A percentile compares a stretch with the other conserved stretches of the same genome.
These are phyloP conservation scores for Cotesia glomerata DNA, from an alignment of 1,140 invertebrate species.

Conservation along the genomic window DNA sequence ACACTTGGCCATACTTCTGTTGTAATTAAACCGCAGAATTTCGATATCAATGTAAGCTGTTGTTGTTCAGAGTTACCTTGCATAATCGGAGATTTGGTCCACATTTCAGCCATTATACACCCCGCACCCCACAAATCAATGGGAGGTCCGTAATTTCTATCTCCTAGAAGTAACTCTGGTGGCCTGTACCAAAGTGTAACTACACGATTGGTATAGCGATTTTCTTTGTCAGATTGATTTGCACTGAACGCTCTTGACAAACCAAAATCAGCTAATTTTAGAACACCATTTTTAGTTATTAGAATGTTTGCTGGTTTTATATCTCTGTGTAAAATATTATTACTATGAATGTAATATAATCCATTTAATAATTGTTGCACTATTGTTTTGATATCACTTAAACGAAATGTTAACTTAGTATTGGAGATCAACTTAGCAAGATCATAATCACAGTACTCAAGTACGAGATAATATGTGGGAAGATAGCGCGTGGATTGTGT, in stretches of 20 bases:
- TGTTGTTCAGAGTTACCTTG: no score
- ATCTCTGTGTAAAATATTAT: constrained; percentile 93
- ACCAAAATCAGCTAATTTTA: constrained; percentile 94
- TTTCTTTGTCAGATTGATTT: constrained; percentile 90
- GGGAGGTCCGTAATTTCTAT: no score
- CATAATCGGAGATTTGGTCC: no score
- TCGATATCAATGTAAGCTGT: no score
- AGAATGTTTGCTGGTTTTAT: constrained; percentile 99
- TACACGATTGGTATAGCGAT: no score
- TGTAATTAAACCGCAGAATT: no score
- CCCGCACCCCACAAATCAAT: no score
- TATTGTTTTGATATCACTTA: constrained; percentile 97
- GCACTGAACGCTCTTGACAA: constrained; percentile 89
- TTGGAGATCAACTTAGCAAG: constrained; percentile 96
- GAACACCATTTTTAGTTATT: constrained; percentile 94
- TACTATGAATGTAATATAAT: constrained; percentile 95
- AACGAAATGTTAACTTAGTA: constrained; percentile 93
- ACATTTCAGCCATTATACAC: no score
- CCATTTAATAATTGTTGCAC: constrained; percentile 98
- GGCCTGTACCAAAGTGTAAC: no score
- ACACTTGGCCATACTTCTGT: no score
- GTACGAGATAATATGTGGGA: constrained; percentile 96
- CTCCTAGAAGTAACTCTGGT: no score
- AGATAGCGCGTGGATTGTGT: constrained; percentile 84
- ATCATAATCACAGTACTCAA: constrained; percentile 99